These are phyloP conservation scores for Apodemia mormo DNA, from an alignment of 2,888 invertebrate genomes.

Conservation along the genomic window DNA sequence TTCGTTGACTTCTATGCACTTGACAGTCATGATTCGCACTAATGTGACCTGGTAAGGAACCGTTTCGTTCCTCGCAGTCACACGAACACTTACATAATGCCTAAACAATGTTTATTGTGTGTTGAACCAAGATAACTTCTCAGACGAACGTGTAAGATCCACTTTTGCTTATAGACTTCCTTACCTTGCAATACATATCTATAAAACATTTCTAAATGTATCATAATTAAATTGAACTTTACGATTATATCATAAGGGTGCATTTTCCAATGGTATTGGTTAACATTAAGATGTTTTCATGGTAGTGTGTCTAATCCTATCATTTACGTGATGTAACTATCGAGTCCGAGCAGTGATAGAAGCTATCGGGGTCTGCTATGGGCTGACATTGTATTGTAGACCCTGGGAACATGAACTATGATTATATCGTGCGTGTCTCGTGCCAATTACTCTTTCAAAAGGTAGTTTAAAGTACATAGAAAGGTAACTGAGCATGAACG, in stretches of 20 bases:
- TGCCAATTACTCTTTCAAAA: slow-evolving; percentile 45
- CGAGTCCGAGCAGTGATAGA: slow-evolving; percentile 30
- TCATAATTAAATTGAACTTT: slow-evolving; percentile 32
- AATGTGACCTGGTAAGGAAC: slow-evolving; percentile 75
- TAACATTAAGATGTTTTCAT: slow-evolving; percentile 46
- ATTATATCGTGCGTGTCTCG: slow-evolving; percentile 40
- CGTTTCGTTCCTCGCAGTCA: slow-evolving; percentile 67
- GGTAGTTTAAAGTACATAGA: slow-evolving; percentile 21
- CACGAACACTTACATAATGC: slow-evolving; percentile 73
- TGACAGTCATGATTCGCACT: slow-evolving; percentile 73
- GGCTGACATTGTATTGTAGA: slow-evolving; percentile 51
- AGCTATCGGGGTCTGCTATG: slow-evolving; percentile 46
- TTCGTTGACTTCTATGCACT: slow-evolving; percentile 75
- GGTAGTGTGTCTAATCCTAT: slow-evolving; percentile 50
- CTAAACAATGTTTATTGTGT: slow-evolving; percentile 58
- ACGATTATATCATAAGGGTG: slow-evolving; percentile 37
- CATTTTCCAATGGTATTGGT: slow-evolving; percentile 39
- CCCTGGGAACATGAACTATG: slow-evolving; percentile 52
- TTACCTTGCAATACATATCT: slow-evolving; percentile 48
- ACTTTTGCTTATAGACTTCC: slow-evolving; percentile 62
- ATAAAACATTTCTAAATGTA: slow-evolving; percentile 48
- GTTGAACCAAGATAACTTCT: slow-evolving; percentile 59
- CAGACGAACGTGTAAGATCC: slow-evolving; percentile 54
- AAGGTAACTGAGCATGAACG: slow-evolving; percentile 26
- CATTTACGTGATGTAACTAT: slow-evolving; percentile 74